phyloP scores from a whole-genome alignment of 2,888 invertebrate genomes.

The Romanomermis culicivorax region DNA sequence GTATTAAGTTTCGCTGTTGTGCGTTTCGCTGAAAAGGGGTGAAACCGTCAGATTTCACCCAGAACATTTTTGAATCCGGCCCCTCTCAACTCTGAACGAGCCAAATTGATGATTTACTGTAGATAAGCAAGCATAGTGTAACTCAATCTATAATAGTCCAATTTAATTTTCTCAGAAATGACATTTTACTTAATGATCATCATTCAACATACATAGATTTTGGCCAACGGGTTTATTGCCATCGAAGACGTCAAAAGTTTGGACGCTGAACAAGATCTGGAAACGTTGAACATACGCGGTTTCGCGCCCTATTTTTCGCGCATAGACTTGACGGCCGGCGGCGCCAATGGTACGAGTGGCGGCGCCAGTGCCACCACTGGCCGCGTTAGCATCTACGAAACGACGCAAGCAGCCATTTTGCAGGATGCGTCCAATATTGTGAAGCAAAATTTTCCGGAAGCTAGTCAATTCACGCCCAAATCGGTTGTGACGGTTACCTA shows the following conservation, averaged over 20 bases:
- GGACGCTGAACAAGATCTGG: constrained; percentile 15
- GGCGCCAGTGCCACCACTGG: constrained; percentile 11
- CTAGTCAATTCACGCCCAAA: constrained; percentile 14
- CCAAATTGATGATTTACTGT: too few relatives aligned
- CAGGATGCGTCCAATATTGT: constrained; percentile 14
- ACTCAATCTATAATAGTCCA: too few relatives aligned
- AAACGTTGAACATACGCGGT: constrained; percentile 19
- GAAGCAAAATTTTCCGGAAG: constrained; percentile 13
- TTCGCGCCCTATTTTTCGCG: constrained; percentile 25
- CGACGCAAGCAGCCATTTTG: constrained; percentile 14
- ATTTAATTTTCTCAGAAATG: too few relatives aligned
- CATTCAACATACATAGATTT: constrained; percentile 17
- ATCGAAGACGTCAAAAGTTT: constrained; percentile 16
- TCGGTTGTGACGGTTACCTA: constrained; percentile 5
- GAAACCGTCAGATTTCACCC: too few relatives aligned
- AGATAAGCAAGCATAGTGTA: too few relatives aligned
- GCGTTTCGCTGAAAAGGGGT: too few relatives aligned
- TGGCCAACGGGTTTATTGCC: constrained; percentile 21
- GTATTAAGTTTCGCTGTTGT: too few relatives aligned
- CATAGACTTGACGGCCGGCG: constrained; percentile 16
- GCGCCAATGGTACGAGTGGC: too few relatives aligned
- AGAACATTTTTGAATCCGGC: too few relatives aligned
- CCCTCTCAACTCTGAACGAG: too few relatives aligned
- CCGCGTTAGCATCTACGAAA: constrained; percentile 12
- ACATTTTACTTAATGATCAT: too few relatives aligned